These are phyloP conservation scores for Bhutanitis thaidina DNA, from an alignment of 2,888 invertebrate genomes.

Conservation along the genomic window DNA sequence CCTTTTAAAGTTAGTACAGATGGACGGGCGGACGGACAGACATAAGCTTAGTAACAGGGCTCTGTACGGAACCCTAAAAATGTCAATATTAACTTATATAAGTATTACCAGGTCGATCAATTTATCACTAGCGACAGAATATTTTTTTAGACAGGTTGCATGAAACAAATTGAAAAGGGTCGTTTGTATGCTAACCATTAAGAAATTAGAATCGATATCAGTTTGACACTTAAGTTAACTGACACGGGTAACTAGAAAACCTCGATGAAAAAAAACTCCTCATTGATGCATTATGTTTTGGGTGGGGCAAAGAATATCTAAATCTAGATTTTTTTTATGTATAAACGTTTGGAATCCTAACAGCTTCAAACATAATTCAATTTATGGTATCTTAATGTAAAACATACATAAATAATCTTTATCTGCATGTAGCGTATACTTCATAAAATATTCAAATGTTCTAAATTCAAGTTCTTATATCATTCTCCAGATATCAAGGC, in stretches of 20 bases:
- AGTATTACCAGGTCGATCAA: constrained; percentile 17
- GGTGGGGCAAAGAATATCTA: no score
- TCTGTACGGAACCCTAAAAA: neutral
- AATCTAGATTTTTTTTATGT: no score
- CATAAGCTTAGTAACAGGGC: no score
- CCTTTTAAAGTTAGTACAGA: no score
- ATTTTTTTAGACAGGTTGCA: constrained; percentile 24
- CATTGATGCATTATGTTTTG: no score
- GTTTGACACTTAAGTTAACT: constrained; percentile 30
- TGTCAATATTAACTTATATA: neutral
- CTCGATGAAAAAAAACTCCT: constrained; percentile 9
- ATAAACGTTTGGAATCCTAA: no score
- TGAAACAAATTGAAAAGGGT: constrained; percentile 56
- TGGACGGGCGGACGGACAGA: no score
- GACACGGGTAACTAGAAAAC: constrained; percentile 1
- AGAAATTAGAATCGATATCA: constrained; percentile 57
- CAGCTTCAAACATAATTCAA: neutral
- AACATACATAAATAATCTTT: no score
- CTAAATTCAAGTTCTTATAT: neutral
- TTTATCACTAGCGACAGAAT: neutral
- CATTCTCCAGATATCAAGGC: constrained; percentile 4
- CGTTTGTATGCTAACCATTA: constrained; percentile 42
- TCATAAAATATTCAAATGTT: no score
- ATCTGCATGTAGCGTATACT: no score
- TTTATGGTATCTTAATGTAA: no score